Conservation (phyloP, 2,888 invertebrate species). For the Lasioglossum malachurum region DNA sequence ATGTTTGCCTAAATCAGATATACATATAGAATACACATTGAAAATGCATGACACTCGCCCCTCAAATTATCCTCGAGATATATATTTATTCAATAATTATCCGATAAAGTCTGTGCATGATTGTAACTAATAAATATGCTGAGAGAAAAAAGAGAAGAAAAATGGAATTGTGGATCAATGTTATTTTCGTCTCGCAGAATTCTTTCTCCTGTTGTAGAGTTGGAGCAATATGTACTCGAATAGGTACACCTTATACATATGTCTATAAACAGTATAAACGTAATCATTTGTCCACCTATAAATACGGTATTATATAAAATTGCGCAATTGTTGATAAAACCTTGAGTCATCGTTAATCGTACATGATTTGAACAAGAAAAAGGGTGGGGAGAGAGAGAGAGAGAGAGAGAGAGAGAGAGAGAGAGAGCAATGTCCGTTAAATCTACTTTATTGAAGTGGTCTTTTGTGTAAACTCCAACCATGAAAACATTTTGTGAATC, state of each 20-base stretch:
- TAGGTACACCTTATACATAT: neutral
- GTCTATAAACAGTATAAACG: neutral
- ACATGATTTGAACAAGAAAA: neutral
- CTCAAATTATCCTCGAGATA: neutral
- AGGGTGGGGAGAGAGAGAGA: neutral
- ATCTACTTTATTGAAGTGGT: slow-evolving; percentile 88
- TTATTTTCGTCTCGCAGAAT: neutral
- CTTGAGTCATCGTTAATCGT: neutral
- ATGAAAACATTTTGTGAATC: slow-evolving; percentile 99
- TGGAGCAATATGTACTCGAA: neutral
- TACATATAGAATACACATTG: neutral
- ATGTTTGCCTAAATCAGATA: neutral
- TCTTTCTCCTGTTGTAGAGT: neutral
- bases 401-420: too few relatives aligned
- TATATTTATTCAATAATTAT: neutral
- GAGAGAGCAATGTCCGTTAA: neutral
- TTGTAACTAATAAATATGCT: neutral
- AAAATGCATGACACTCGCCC: neutral
- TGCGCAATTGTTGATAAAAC: neutral
- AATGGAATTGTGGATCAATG: neutral
- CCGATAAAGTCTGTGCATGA: neutral
- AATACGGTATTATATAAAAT: neutral
- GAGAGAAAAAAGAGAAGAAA: neutral
- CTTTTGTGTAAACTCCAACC: slow-evolving; percentile 98
- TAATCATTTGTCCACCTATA: neutral